Base-by-base conservation (phyloP, 2,797 vertebrate genomes). In the Miichthys miiuy region DNA sequence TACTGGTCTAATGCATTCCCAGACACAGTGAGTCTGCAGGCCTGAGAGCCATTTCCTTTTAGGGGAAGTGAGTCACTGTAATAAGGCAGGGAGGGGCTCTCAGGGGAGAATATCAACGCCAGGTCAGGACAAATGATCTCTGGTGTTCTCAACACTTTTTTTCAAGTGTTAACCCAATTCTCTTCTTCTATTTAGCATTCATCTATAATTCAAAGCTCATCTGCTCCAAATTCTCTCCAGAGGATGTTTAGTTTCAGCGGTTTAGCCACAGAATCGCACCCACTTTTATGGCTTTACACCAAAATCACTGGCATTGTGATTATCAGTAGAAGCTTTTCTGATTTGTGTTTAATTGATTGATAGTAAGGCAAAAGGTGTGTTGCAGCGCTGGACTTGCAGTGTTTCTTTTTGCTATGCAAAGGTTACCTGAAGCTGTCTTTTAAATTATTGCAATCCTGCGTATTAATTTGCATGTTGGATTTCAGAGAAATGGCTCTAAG, bases 41-140 rank as follows among this genome's bases (percentile, higher is more conserved):
- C 86, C 87, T 87, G 83, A 92, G 88, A 92, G 84, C 76, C 86
- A 91, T 93, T 95, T 94, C 93, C 91, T 95, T 92, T 80, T 91
- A 87, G 80, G 89, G 91, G 89, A 91, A 92, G 89, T 94, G 94
- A 96, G 83, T 95, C 93, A 94, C 82, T 82, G 87, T 85, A 91
- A 94, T 92, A 87, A 93, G 91, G 85, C 88, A 85, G 88, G 91
- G 92, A 93, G 93, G 88, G 87, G 85, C 77, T 89, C 91, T 89
- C 86, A 42, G 38, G 86, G 90, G 89, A 92, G 80, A 56, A 82
- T 77, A 88, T 92, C 80, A 91, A 82, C 74, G 72, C 88, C 90
- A 87, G 86, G 84, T 88, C 72, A 8, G 79, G 61, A 76, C 85
- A 86, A 90, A 88, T 78, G 76, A 85, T 88, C 87, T 72, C 60